A percentile compares a stretch with the other conserved stretches of the same genome.
Evolutionary conservation across 2,888 invertebrate genomes (phyloP).

Genomic region (Physocephala rufipes): DNA sequence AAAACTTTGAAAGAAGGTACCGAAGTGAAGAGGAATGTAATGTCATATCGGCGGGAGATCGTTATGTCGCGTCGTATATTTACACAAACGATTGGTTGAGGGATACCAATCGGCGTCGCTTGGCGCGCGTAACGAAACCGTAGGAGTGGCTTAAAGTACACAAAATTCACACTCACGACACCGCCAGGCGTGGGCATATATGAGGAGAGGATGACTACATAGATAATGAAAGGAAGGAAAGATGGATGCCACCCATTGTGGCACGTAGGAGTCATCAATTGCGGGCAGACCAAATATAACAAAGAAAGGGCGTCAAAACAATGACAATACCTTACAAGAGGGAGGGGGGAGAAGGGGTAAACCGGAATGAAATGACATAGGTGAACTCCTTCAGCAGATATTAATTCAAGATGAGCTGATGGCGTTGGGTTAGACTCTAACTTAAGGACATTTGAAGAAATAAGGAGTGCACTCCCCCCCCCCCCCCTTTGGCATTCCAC

Average conservation of each 20-base stretch:
- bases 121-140: slow-evolving; percentile 49
- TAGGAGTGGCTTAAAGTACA: slow-evolving; percentile 66
- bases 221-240: too few species aligned
- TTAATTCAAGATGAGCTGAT: neutral
- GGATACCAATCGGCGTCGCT: slow-evolving; percentile 61
- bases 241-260: neutral
- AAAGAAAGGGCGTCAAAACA: neutral
- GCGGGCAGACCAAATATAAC: slow-evolving; percentile 21
- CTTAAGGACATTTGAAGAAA: neutral
- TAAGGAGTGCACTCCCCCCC: too few species aligned
- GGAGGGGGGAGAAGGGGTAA: neutral
- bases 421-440: neutral
- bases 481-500: too few species aligned
- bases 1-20: neutral
- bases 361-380: too few species aligned
- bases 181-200: neutral
- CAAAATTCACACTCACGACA: slow-evolving; percentile 62
- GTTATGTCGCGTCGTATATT: slow-evolving; percentile 51
- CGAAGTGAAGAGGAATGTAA: neutral
- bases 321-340: neutral
- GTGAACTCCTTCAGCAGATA: too few species aligned
- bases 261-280: neutral
- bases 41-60: neutral
- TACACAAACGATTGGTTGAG: slow-evolving; percentile 66
- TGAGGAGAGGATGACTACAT: neutral